Evolutionary conservation across 2,797 vertebrate species (phyloP).

Genomic region (Hapalemur alaotrensis): DNA sequence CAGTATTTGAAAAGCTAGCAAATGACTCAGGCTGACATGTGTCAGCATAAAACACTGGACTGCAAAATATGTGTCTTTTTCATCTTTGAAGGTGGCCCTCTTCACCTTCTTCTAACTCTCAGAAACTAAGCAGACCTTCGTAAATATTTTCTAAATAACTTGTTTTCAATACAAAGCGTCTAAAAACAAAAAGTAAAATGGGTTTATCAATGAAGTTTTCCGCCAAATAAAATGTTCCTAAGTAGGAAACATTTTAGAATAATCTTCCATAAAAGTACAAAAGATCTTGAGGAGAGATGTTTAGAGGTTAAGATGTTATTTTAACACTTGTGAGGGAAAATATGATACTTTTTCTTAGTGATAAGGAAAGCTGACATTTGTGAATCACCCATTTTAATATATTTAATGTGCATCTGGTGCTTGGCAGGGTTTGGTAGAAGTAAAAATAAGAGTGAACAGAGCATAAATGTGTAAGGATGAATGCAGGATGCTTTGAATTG

Average conservation of each 20-base stretch:
- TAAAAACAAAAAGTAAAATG: not conserved
- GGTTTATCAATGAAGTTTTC: not conserved
- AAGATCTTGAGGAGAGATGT: not conserved
- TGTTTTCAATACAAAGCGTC: not conserved
- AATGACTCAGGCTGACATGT: not conserved
- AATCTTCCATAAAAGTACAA: conserved; percentile 16
- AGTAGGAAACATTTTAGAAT: not conserved
- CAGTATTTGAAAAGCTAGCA: conserved; percentile 13
- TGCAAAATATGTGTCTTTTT: not conserved
- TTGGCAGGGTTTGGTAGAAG: conserved; percentile 38
- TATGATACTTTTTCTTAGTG: not conserved
- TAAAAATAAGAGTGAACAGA: conserved; percentile 63
- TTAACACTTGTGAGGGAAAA: conserved; percentile 51
- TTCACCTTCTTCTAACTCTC: not conserved
- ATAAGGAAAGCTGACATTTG: conserved; percentile 66
- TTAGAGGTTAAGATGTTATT: conserved; percentile 41
- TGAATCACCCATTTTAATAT: conserved; percentile 48
- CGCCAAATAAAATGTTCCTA: not conserved
- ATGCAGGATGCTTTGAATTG: conserved; percentile 79
- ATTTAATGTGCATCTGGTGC: conserved; percentile 56
- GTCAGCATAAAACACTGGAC: not conserved
- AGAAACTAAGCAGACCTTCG: not conserved
- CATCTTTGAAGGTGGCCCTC: not conserved
- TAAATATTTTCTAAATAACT: not conserved
- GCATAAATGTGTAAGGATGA: conserved; percentile 48